Evolutionary conservation across 2,113 vertebrate species (phyloP), one percentile per base, ranked within the genome.

Genomic region (Lathamus discolor): DNA sequence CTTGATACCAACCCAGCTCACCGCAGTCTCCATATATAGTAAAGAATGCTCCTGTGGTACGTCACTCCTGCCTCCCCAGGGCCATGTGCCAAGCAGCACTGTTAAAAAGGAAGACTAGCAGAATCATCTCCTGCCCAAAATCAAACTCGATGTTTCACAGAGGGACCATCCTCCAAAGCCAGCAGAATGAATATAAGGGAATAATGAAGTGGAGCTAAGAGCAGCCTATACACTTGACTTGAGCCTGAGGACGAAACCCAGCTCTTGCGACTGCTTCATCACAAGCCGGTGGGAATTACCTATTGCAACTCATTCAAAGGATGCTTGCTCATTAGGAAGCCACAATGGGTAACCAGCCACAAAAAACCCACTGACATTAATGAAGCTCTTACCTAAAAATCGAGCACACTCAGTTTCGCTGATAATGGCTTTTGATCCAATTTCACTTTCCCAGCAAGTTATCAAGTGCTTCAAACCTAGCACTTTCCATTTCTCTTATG

Each of bases 1-100:
- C 29, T 59, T 4, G 3, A 11, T 18, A 27, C 19, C 76, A 84
- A 70, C 48, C 66, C 28, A 16, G 93, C 93, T 95, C 76, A 51
- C 75, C 90, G 46, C 4, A 3, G 11, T 79, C 16, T 68, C 95
- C 95, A 93, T 92, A 94, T 95, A 96, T 93, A 96, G 95, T 92
- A 43, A 97, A 92, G 93, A 96, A 96, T 88, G 88, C 76, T 90
- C 15, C 67, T 44, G 68, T 41, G 75, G 92, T 68, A 52, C 49
- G 46, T 31, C 90, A 17, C 76, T 94, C 61, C 76, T 46, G 66
- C 85, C 81, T 68, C 82, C 70, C 70, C 9, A 54, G 79, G 85
- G 83, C 78, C 22, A 9, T 9, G 22, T 25, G 93, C 88, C 96
- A 94, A 73, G 43, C 68, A 92, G 75, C 62, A 43, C 83, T 82